Evolutionary conservation across 2,113 vertebrate species (phyloP), one percentile per base, ranked within the genome.

Genomic region (Neogobius melanostomus): DNA sequence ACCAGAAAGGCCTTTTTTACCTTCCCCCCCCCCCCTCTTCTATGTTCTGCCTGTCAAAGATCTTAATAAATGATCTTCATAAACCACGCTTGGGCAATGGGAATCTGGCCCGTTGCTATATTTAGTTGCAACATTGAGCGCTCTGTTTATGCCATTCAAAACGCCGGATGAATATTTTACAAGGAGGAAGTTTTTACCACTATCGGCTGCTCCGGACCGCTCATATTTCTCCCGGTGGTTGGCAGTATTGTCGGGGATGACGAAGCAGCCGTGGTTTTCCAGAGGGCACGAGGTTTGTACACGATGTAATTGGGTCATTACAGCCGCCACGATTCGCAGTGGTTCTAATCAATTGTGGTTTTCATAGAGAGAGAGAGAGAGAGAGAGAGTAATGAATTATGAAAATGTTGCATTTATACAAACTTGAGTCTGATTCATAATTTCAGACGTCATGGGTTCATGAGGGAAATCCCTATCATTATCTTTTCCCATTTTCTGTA

Each of bases 61-160:
- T 88, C 89, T 84, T 87, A 91, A 91, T 88, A 81, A 90, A 88
- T 77, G 88, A 88, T 72, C 64, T 47, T 61, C 74, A 82, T 85
- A 84, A 74, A 76, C 61, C 17, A 9, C 42, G 68, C 59, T 68
- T 49, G 64, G 73, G 56, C 56, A 64, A 64, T 15, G 2, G 11
- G 43, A 49, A 47, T 66, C 69, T 71, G 49, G 64, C 36, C 64
- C 12, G 57, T 4, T 59, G 64, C 77, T 79, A 81, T 80, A 83
- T 81, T 80, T 81, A 85, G 80, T 42, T 21, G 9, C 70, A 57
- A 45, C 61, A 81, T 77, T 74, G 79, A 82, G 88, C 72, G 60
- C 60, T 9, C 42, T 79, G 77, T 89, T 85, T 80, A 74, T 11
- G 43, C 61, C 64, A 73, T 79, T 83, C 78, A 74, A 66, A 50